phyloP scores from a whole-genome alignment of 1,140 invertebrate genomes.

The Drosophila micromelanica region DNA sequence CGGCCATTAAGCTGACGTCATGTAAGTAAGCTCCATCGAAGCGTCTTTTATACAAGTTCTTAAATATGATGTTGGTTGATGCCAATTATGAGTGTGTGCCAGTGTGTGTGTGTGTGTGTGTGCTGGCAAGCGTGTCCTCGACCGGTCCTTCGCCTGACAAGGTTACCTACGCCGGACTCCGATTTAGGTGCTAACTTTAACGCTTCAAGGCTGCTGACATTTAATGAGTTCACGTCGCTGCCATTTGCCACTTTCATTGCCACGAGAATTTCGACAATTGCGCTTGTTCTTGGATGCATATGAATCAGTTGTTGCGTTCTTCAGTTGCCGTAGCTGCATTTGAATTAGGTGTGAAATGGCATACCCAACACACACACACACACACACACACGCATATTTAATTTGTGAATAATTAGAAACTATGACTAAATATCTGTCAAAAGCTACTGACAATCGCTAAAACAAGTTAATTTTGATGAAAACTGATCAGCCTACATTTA shows the following conservation, averaged over 20 bases:
- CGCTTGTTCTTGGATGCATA: conserved; percentile 9
- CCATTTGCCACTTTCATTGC: conserved; percentile 30
- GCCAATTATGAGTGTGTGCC: conserved; percentile 30
- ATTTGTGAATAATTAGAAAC: too few relatives aligned
- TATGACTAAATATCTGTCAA: too few relatives aligned
- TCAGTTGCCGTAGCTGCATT: conserved; percentile 34
- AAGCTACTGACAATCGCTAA: too few relatives aligned
- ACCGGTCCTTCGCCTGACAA: conserved; percentile 14
- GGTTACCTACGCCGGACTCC: conserved; percentile 18
- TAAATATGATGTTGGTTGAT: neutral
- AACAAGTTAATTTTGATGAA: too few relatives aligned
- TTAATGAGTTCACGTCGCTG: conserved; percentile 50
- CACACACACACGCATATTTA: too few relatives aligned
- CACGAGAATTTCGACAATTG: conserved; percentile 26
- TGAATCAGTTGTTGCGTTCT: conserved; percentile 19
- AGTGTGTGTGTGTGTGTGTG: conserved; percentile 12
- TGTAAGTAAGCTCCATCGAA: conserved; percentile 22
- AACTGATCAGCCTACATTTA: too few relatives aligned
- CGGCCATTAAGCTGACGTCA: conserved; percentile 14
- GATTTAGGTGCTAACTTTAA: conserved; percentile 49
- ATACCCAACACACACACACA: neutral
- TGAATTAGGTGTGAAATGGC: conserved; percentile 21
- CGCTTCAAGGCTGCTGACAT: conserved; percentile 59
- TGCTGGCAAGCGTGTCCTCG: conserved; percentile 15
- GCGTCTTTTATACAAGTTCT: neutral